Evolutionary conservation across 2,113 vertebrate genomes (phyloP), one percentile per base, ranked within the genome.

Genomic region (Parotia lawesii): DNA sequence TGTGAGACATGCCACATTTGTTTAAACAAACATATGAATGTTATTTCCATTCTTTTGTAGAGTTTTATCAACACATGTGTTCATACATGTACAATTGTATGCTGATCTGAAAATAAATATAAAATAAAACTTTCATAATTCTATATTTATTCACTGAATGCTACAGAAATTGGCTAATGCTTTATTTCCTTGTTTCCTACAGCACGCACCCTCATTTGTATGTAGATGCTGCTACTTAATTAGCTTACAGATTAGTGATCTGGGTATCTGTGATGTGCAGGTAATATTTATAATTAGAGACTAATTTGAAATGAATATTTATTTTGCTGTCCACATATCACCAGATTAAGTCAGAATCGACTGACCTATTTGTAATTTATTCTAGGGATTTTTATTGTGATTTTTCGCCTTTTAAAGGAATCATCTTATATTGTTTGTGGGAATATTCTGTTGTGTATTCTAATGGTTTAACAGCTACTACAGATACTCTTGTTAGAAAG

Each of bases 221-320:
- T 89, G 58, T 82, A 87, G 81, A 62, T 76, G 58, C 8, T 82
- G 50, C 24, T 79, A 20, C 47, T 58, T 95, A 92, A 94, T 96
- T 92, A 89, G 40, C 69, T 96, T 89, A 82, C 66, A 87, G 42
- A 79, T 89, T 87, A 92, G 27, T n/a, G 50, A 82, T 69, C 29
- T 0, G 2, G 15, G 58, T 89, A 76, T 91, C 84, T 85, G 35
- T 69, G 78, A 82, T 60, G 35, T 47, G 48, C 76, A 89, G 70
- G 66, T 85, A 94, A 89, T 94, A 87, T 69, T 95, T 79, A 85
- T 72, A 87, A 94, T 87, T 62, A 93, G 56, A 85, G 19, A 35
- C 22, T 94, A 95, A 94, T 87, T 94, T 64, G 27, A 94, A 92
- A 91, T 84, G 1, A 79, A 66, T 95, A 94, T 96, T 89, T 92